These are phyloP conservation scores for Tamias sibiricus DNA, from an alignment of 2,113 vertebrate genomes.

Conservation along the genomic window DNA sequence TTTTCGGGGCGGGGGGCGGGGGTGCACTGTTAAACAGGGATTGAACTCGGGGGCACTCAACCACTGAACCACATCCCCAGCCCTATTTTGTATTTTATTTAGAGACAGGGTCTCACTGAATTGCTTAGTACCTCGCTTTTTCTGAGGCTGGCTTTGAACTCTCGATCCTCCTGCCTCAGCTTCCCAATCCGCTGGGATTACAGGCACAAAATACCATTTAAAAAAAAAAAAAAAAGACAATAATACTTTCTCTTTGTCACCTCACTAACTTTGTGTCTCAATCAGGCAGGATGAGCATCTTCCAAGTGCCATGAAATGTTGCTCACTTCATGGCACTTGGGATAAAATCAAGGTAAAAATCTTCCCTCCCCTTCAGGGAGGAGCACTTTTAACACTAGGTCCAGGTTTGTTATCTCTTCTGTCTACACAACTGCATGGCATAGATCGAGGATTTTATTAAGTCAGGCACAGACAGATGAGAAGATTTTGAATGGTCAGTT, in stretches of 20 bases:
- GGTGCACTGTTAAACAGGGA: too few species aligned
- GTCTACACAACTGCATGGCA: background rate
- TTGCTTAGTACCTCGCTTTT: too few species aligned
- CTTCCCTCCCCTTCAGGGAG: background rate
- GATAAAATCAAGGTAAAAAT: background rate
- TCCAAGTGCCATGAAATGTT: background rate
- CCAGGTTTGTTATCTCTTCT: background rate
- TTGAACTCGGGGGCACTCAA: background rate
- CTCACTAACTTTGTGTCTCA: background rate
- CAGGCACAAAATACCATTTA: background rate
- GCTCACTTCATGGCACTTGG: background rate
- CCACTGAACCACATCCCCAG: too few species aligned
- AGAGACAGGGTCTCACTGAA: too few species aligned
- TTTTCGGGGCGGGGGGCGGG: too few species aligned
- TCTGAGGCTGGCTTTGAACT: too few species aligned
- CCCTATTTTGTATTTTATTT: too few species aligned
- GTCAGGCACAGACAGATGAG: slow-evolving; percentile 29
- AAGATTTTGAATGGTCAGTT: slow-evolving; percentile 21
- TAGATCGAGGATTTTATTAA: background rate
- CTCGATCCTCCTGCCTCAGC: too few species aligned
- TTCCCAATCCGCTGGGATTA: too few species aligned
- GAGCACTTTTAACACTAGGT: background rate
- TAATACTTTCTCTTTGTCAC: background rate
- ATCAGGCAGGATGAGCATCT: background rate
- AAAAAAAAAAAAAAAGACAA: background rate